phyloP scores from a whole-genome alignment of 2,113 vertebrate species.

The Probosciger aterrimus region DNA sequence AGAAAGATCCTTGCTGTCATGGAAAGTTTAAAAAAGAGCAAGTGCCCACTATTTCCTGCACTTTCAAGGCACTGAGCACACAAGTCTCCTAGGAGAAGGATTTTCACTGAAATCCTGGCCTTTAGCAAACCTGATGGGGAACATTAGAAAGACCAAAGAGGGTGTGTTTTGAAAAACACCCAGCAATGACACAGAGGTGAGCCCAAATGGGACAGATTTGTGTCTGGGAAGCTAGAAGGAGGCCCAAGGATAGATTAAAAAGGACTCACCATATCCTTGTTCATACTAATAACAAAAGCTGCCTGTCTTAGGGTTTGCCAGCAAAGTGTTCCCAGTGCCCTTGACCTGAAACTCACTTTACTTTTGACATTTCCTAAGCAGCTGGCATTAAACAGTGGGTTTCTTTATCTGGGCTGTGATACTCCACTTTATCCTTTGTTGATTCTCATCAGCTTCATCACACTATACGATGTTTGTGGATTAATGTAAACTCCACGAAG shows the following conservation, averaged over 20 bases:
- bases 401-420: conserved; percentile 46
- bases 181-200: conserved; percentile 20
- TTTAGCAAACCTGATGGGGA: not conserved
- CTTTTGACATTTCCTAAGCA: conserved; percentile 63
- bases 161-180: not conserved
- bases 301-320: conserved; percentile 44
- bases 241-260: conserved; percentile 32
- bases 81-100: not conserved
- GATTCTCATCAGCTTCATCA: conserved; percentile 62
- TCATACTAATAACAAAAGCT: conserved; percentile 52
- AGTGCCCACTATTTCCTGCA: not conserved
- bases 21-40: not conserved
- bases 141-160: not conserved
- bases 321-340: conserved; percentile 55
- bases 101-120: conserved; percentile 15
- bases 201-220: not conserved
- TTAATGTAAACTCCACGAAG: conserved; percentile 51
- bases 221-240: not conserved
- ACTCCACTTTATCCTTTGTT: conserved; percentile 58
- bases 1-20: not conserved
- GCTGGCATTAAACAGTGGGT: conserved; percentile 64
- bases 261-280: conserved; percentile 30
- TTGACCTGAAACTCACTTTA: conserved; percentile 61
- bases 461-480: conserved; percentile 50
- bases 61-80: not conserved